Base-by-base conservation (phyloP, 2,113 vertebrate species). In the Centropristis striata region DNA sequence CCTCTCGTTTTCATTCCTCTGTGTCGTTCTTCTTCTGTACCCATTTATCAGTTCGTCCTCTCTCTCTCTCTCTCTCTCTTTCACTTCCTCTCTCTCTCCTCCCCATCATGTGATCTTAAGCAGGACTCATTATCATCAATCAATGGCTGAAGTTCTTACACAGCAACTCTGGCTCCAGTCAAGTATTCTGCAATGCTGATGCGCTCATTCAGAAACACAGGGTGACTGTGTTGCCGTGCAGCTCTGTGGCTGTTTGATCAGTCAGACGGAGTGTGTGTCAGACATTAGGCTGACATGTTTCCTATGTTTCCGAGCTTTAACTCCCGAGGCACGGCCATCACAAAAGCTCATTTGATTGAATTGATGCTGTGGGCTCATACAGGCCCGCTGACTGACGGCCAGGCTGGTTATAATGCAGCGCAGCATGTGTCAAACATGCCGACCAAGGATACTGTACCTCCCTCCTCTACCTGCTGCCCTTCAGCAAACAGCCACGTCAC, bases 121-220 rank as follows among this genome's bases (percentile, higher is more conserved):
- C 85, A 66, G 21, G 73, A 74, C 83, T 90, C 88, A 86, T 90
- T 86, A 92, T 74, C 81, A 91, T 93, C 86, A 77, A 90, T 95
- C 93, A 93, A 84, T 86, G 69, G 75, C 42, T 53, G 72, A 88
- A 79, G 18, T 64, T 89, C 89, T 91, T 74, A 90, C 64, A 18
- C 81, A 85, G 84, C 92, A 88, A 71, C 77, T 78, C 39, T 51
- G 23, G 64, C 53, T 72, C 53, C 66, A 71, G 57, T 54, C 54
- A 12, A 76, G 85, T 67, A 51, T 83, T 66, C 68, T 64, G 46
- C 71, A 11, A 54, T 47, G 83, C 66, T 83, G 83, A 77, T 86
- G 44, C 1, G 46, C 37, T 76, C 75, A 14, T 47, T 44, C 70
- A 41, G 64, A 28, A 64, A 39, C 53, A 23, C 61, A 20, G 55